Evolutionary conservation across 2,888 invertebrate species (phyloP).

Genomic region (Automeris io): DNA sequence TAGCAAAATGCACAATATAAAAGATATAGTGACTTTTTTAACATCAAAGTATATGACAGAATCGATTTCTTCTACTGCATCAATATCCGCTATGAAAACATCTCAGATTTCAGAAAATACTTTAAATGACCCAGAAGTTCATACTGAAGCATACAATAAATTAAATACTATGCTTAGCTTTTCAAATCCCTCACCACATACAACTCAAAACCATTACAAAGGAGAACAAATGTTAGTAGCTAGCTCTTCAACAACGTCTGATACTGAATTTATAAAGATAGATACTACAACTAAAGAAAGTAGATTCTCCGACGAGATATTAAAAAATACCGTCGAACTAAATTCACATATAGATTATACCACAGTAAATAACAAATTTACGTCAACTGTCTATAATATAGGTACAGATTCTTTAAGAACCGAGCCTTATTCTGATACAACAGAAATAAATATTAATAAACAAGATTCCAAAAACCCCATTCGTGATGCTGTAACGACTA

Average conservation of each 20-base stretch:
- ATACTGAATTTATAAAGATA: neutral
- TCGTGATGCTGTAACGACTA: neutral
- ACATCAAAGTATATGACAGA: too few species aligned
- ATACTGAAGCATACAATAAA: too few species aligned
- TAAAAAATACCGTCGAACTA: neutral
- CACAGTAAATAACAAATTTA: neutral
- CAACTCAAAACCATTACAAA: too few species aligned
- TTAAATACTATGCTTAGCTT: too few species aligned
- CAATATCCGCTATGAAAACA: too few species aligned
- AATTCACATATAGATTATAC: neutral
- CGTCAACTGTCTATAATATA: neutral
- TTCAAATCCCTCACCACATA: too few species aligned
- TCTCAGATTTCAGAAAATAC: too few species aligned
- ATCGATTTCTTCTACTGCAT: too few species aligned
- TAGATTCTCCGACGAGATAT: neutral
- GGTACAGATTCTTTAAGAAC: neutral
- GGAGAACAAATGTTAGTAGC: neutral
- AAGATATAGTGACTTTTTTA: too few species aligned
- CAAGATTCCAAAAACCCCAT: neutral
- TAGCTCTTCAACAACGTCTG: neutral
- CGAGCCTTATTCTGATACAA: neutral
- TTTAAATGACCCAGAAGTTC: too few species aligned
- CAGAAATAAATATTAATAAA: neutral
- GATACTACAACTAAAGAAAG: neutral
- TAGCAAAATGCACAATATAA: too few species aligned